These are phyloP conservation scores for Heliconius cydno DNA, from an alignment of 2,888 invertebrate species.

Conservation along the genomic window DNA sequence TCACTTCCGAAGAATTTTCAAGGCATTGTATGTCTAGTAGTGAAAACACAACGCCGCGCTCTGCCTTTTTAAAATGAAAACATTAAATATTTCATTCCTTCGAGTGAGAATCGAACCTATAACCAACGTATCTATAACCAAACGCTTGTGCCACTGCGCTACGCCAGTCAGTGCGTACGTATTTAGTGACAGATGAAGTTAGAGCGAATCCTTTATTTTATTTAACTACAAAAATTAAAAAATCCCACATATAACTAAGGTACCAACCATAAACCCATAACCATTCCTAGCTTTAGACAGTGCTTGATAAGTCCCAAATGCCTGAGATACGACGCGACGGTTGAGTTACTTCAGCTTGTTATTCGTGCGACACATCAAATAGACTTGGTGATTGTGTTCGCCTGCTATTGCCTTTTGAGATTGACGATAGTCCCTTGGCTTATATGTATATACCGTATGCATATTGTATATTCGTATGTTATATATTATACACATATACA, in stretches of 20 bases:
- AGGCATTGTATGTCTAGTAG: too few relatives aligned
- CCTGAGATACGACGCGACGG: not conserved
- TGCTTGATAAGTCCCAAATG: slow-evolving; percentile 3
- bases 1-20: too few relatives aligned
- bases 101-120: too few relatives aligned
- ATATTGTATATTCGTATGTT: not conserved
- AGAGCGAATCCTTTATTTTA: too few relatives aligned
- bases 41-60: too few relatives aligned
- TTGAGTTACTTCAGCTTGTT: slow-evolving; percentile 14
- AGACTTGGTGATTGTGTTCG: slow-evolving; percentile 12
- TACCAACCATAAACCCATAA: not conserved
- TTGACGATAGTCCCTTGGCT: not conserved
- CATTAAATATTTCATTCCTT: too few relatives aligned
- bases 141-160: too few relatives aligned
- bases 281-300: not conserved
- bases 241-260: not conserved
- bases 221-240: not conserved
- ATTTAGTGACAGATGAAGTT: too few relatives aligned
- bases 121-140: too few relatives aligned
- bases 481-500: not conserved
- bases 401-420: slow-evolving; percentile 7
- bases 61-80: too few relatives aligned
- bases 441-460: not conserved
- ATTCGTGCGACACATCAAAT: slow-evolving; percentile 11
- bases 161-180: too few relatives aligned